Evolutionary conservation across 2,888 invertebrate genomes (phyloP), one percentile per base, ranked within the genome.

Genomic region (Caenorhabditis sp.): DNA sequence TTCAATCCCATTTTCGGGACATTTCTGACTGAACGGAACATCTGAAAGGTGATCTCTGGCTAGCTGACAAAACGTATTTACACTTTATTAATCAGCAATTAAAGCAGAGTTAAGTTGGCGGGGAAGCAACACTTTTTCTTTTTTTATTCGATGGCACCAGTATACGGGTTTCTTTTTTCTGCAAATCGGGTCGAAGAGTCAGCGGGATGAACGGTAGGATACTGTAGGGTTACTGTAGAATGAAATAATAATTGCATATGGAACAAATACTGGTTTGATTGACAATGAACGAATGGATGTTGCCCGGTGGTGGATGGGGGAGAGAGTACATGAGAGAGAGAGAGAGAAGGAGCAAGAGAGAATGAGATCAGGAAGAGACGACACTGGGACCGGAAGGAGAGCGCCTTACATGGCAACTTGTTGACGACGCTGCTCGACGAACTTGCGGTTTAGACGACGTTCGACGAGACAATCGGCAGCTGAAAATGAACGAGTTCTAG

Each of bases 381-480:
- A 71, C 40, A 51, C 35, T 13, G 26, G 32, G n/a, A n/a, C n/a
- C n/a, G n/a, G n/a, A n/a, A n/a, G 24, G 37, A 51, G 70, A 47
- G 13, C 50, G 22, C 61, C 80, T 86, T 83, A 86, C 86, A 86
- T 86, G 70, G 86, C 86, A 40, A 82, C 53, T 53, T 81, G 77
- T 68, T 82, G 81, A 62, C 80, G 82, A 50, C 79, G 84, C 58
- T 83, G 81, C 56, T 85, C 84, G 55, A 83, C 67, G 28, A 80
- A 81, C 47, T 83, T 83, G 35, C 79, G 83, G 13, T 81, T 76
- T 15, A 87, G 62, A 50, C 83, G 83, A 32, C 85, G 82, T 67
- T 86, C 86, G 20, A 84, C 69, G 37, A 80, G 78, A 71, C 69
- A 82, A 67, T 86, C 86, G 68, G 79, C 76, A 8, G 83, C 86